Percentiles rank a stretch among this genome's conserved stretches.
phyloP scores from a whole-genome alignment of 2,113 vertebrate species.

The Takifugu flavidus region DNA sequence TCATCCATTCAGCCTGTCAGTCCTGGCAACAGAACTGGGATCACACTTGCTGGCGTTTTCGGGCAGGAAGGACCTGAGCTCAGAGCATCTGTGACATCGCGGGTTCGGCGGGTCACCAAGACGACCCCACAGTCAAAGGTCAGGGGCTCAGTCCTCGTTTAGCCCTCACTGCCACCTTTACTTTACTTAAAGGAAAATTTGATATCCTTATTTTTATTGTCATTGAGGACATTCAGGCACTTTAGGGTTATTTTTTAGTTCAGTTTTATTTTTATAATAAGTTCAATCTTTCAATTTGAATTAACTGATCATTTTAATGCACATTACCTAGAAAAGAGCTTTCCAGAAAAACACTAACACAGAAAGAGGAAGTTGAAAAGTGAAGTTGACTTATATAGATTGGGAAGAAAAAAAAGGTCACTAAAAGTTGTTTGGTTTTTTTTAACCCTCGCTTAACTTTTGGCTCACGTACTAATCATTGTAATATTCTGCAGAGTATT shows the following conservation, averaged over 20 bases:
- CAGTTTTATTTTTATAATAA: not conserved
- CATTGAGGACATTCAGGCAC: too few species aligned
- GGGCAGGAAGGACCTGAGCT: constrained; percentile 12
- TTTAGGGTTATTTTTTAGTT: not conserved
- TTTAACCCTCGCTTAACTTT: too few species aligned
- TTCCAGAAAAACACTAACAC: too few species aligned
- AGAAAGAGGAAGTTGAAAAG: too few species aligned
- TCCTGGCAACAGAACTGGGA: constrained; percentile 21
- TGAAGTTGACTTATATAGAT: too few species aligned
- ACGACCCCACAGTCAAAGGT: constrained; percentile 19
- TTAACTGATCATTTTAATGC: too few species aligned
- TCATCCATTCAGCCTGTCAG: constrained; percentile 67
- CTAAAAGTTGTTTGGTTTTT: too few species aligned
- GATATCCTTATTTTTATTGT: too few species aligned
- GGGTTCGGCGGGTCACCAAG: constrained; percentile 21
- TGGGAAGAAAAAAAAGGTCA: too few species aligned
- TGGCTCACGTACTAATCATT: too few species aligned
- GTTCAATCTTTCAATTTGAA: too few species aligned
- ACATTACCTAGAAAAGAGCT: too few species aligned
- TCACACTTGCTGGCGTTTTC: constrained; percentile 20
- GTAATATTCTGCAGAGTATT: constrained; percentile 4
- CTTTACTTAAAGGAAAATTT: not conserved
- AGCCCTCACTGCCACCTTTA: not conserved
- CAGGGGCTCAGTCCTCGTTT: constrained; percentile 11
- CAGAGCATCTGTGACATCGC: constrained; percentile 1